Evolutionary conservation across 2,888 invertebrate genomes (phyloP).

Genomic region (Ecdyonurus torrentis): DNA sequence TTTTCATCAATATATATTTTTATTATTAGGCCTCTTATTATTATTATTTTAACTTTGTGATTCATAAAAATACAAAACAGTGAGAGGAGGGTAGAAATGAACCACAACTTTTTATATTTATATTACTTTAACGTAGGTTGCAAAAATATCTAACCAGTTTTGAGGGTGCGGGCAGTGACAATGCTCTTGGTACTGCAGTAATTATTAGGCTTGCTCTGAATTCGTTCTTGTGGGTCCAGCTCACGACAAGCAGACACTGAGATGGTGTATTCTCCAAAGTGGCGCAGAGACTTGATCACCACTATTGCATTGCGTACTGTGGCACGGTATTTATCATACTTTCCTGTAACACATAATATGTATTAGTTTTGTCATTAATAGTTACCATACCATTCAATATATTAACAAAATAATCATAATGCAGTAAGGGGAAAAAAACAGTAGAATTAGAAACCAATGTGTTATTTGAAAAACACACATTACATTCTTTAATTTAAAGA

Average conservation of each 20-base stretch:
- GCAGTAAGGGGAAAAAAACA: too few relatives aligned
- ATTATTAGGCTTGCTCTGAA: constrained; percentile 17
- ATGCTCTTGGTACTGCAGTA: constrained; percentile 36
- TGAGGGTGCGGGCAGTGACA: constrained; percentile 31
- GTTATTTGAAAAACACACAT: too few relatives aligned
- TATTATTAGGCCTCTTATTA: too few relatives aligned
- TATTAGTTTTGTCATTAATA: too few relatives aligned
- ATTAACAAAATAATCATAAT: too few relatives aligned
- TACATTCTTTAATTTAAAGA: too few relatives aligned
- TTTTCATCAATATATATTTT: too few relatives aligned
- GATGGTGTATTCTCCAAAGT: constrained; percentile 62
- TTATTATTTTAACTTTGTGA: too few relatives aligned
- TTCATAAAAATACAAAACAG: too few relatives aligned
- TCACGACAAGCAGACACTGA: constrained; percentile 60
- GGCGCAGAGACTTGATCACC: constrained; percentile 45
- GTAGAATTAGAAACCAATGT: too few relatives aligned
- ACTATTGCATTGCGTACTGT: constrained; percentile 26
- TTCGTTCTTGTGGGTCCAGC: constrained; percentile 26
- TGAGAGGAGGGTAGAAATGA: too few relatives aligned
- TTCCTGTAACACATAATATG: neutral
- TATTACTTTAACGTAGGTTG: neutral
- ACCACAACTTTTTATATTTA: constrained; percentile 3
- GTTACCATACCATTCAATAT: too few relatives aligned
- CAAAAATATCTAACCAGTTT: constrained; percentile 20
- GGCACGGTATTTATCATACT: neutral